Percentiles rank a stretch among this genome's conserved stretches.
phyloP scores from a whole-genome alignment of 2,888 invertebrate genomes.

The Ischnus inquisitorius region DNA sequence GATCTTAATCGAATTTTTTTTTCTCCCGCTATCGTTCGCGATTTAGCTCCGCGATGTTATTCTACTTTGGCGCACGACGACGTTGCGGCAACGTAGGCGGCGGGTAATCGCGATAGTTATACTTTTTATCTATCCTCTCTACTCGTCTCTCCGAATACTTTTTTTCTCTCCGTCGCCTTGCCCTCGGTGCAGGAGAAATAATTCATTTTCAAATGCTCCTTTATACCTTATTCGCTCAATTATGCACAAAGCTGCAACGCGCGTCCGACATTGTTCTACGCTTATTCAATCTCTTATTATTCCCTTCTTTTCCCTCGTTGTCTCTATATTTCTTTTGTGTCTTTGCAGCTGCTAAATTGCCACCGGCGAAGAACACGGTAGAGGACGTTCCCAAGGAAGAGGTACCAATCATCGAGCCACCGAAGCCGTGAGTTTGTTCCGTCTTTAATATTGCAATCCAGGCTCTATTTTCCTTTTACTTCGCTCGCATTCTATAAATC shows the following conservation, averaged over 20 bases:
- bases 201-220: not conserved
- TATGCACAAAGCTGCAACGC: slow-evolving; percentile 1
- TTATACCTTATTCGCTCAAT: not conserved
- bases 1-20: slow-evolving; percentile 67
- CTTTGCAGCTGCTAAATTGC: slow-evolving; percentile 82
- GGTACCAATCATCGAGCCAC: slow-evolving; percentile 77
- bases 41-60: slow-evolving; percentile 45
- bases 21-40: slow-evolving; percentile 49
- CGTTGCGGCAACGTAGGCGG: slow-evolving; percentile 2
- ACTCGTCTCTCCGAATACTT: not conserved
- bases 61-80: slow-evolving; percentile 22
- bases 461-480: not conserved
- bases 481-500: not conserved
- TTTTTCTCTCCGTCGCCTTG: not conserved
- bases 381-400: slow-evolving; percentile 82
- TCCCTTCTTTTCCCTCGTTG: not conserved
- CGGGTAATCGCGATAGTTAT: slow-evolving; percentile 21
- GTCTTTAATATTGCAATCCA: slow-evolving; percentile 22
- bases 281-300: slow-evolving; percentile 15
- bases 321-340: slow-evolving; percentile 7
- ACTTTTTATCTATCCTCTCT: not conserved
- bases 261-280: not conserved
- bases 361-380: slow-evolving; percentile 82
- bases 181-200: not conserved
- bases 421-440: slow-evolving; percentile 85